Percentiles rank a stretch among this genome's conserved stretches.
These are phyloP conservation scores for Apogon talboti DNA, from an alignment of 2,797 vertebrate genomes.

Conservation along the genomic window DNA sequence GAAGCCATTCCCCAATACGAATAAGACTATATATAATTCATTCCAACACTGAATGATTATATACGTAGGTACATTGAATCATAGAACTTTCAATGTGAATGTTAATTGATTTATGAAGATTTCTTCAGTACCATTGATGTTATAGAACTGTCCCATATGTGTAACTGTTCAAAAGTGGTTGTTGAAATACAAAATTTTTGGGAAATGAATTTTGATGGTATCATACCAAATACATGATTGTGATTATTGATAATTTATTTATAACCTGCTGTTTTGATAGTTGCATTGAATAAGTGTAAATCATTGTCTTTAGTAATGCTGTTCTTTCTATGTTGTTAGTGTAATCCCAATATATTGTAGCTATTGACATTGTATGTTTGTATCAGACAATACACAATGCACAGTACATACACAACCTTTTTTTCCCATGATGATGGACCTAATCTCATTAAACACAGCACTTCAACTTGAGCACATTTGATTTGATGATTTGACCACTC, in stretches of 20 bases:
- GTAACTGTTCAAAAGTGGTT: conserved; percentile 82
- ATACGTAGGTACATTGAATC: conserved; percentile 71
- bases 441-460: conserved; percentile 81
- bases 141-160: conserved; percentile 79
- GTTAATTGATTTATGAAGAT: conserved; percentile 74
- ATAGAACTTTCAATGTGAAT: conserved; percentile 77
- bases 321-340: conserved; percentile 85
- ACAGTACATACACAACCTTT: conserved; percentile 69
- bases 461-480: conserved; percentile 69
- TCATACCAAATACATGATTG: conserved; percentile 81
- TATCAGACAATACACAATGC: conserved; percentile 76
- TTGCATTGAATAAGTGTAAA: conserved; percentile 84
- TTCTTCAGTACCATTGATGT: conserved; percentile 79
- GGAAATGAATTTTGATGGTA: conserved; percentile 78
- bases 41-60: conserved; percentile 75
- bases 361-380: conserved; percentile 83
- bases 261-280: conserved; percentile 84
- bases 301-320: conserved; percentile 85
- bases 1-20: conserved; percentile 77
- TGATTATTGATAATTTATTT: conserved; percentile 84
- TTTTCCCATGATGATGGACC: conserved; percentile 79
- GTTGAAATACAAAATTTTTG: conserved; percentile 77
- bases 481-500: conserved; percentile 65
- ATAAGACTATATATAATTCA: conserved; percentile 65
- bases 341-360: conserved; percentile 85